A percentile compares a stretch with the other conserved stretches of the same genome.
Conservation (phyloP, 2,113 vertebrate genomes). For the Triplophysa dalaica region DNA sequence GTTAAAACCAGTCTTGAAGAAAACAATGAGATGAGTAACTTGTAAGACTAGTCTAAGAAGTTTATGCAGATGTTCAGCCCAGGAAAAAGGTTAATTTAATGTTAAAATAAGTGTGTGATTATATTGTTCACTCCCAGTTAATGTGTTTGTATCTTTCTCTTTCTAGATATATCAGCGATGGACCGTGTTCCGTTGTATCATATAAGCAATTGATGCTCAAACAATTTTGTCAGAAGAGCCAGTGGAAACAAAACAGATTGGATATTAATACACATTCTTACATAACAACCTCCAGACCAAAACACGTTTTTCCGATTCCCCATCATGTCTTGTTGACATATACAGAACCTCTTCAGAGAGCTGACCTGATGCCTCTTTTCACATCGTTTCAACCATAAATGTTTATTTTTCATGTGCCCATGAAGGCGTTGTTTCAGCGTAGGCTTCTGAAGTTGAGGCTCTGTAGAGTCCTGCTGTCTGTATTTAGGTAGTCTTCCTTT, state of each 20-base stretch:
- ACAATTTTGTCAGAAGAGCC: background rate
- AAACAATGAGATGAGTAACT: too few relatives aligned
- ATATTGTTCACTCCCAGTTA: background rate
- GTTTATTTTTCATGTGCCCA: background rate
- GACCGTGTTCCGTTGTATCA: background rate
- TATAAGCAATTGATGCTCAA: background rate
- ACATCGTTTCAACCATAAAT: conserved; percentile 17
- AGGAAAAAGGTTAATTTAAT: background rate
- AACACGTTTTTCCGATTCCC: background rate
- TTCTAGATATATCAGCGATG: conserved; percentile 15
- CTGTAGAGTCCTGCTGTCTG: background rate
- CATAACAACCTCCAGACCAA: too few relatives aligned
- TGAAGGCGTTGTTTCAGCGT: conserved; percentile 52
- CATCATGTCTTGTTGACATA: background rate
- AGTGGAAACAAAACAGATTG: background rate
- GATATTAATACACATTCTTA: background rate
- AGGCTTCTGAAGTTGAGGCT: conserved; percentile 52
- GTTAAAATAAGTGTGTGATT: background rate
- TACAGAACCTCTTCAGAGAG: too few relatives aligned
- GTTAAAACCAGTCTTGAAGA: too few relatives aligned
- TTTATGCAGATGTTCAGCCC: background rate
- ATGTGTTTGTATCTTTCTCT: background rate
- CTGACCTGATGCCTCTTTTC: background rate
- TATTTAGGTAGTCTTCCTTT: background rate
- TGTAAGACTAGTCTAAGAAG: too few relatives aligned